A percentile compares a stretch with the other conserved stretches of the same genome.
Conservation (phyloP, 2,888 invertebrate genomes). For the Drosophila rellima region DNA sequence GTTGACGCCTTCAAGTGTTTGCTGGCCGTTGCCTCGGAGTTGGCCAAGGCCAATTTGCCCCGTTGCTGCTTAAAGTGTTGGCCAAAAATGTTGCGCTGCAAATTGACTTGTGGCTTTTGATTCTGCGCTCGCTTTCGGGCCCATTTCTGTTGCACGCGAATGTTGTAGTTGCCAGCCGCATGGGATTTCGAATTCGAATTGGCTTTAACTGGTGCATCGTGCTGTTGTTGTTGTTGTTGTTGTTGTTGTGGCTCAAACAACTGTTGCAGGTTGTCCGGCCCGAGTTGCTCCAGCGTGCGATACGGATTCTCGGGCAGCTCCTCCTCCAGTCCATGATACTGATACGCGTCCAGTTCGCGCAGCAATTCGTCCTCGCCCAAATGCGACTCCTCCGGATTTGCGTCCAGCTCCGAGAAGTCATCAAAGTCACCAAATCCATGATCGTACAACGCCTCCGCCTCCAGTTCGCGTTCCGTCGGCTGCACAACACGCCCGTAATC, state of each 20-base stretch:
- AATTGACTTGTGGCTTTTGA: constrained; percentile 57
- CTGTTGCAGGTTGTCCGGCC: constrained; percentile 74
- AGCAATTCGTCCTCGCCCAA: constrained; percentile 77
- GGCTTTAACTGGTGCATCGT: constrained; percentile 47
- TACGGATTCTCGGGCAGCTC: constrained; percentile 75
- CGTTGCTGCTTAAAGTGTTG: constrained; percentile 76
- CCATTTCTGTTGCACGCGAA: constrained; percentile 83
- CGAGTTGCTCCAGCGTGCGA: constrained; percentile 71
- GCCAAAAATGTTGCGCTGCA: constrained; percentile 79
- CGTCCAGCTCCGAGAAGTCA: constrained; percentile 74
- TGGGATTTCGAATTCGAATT: constrained; percentile 56
- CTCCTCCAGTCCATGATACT: constrained; percentile 77
- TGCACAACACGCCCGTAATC: constrained; percentile 80
- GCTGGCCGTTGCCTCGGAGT: constrained; percentile 81
- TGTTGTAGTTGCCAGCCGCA: constrained; percentile 72
- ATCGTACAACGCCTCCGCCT: constrained; percentile 55
- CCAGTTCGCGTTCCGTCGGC: constrained; percentile 64
- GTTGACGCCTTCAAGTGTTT: constrained; percentile 66
- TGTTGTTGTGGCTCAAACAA: constrained; percentile 80
- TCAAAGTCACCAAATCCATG: constrained; percentile 60
- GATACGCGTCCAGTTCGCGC: constrained; percentile 81
- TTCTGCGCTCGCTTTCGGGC: constrained; percentile 81
- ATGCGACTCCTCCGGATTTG: constrained; percentile 60
- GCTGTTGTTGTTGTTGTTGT: constrained; percentile 59
- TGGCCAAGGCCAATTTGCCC: constrained; percentile 72